Percentiles rank a stretch among this genome's conserved stretches.
Evolutionary conservation across 2,888 invertebrate species (phyloP).

Genomic region (Augiades crinisus): DNA sequence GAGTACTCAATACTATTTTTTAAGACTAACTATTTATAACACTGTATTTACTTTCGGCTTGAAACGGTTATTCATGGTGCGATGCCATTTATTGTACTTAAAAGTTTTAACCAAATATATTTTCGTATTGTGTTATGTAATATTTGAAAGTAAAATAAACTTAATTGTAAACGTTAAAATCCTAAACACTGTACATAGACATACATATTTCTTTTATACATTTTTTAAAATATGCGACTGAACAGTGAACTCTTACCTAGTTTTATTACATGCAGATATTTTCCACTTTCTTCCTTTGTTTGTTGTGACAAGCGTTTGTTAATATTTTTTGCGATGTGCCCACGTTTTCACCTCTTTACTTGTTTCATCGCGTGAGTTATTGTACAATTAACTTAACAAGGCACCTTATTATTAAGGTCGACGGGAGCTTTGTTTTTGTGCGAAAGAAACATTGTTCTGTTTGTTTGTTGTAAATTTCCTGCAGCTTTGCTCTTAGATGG

Average conservation of each 20-base stretch:
- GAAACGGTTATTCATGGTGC: too few relatives aligned
- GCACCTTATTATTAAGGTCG: constrained; percentile 53
- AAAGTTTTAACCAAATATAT: too few relatives aligned
- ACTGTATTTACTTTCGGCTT: too few relatives aligned
- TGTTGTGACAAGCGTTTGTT: constrained; percentile 12
- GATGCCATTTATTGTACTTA: too few relatives aligned
- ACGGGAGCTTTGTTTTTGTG: constrained; percentile 54
- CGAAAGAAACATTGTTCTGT: constrained; percentile 55
- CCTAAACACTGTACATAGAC: too few relatives aligned
- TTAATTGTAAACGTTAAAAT: too few relatives aligned
- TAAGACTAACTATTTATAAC: too few relatives aligned
- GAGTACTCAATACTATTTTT: constrained; percentile 42
- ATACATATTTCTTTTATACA: neutral
- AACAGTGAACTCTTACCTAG: neutral
- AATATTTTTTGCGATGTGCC: constrained; percentile 10
- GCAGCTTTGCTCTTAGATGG: constrained; percentile 39
- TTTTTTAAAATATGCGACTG: too few relatives aligned
- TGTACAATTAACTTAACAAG: constrained; percentile 69
- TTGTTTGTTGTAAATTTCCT: constrained; percentile 50
- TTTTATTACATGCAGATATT: neutral
- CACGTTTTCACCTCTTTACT: constrained; percentile 31
- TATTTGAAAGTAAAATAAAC: too few relatives aligned
- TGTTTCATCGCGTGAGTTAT: constrained; percentile 42
- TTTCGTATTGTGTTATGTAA: too few relatives aligned
- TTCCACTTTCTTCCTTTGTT: neutral